Evolutionary conservation across 2,113 vertebrate species (phyloP), one percentile per base, ranked within the genome.

Genomic region (Saccopteryx bilineata): DNA sequence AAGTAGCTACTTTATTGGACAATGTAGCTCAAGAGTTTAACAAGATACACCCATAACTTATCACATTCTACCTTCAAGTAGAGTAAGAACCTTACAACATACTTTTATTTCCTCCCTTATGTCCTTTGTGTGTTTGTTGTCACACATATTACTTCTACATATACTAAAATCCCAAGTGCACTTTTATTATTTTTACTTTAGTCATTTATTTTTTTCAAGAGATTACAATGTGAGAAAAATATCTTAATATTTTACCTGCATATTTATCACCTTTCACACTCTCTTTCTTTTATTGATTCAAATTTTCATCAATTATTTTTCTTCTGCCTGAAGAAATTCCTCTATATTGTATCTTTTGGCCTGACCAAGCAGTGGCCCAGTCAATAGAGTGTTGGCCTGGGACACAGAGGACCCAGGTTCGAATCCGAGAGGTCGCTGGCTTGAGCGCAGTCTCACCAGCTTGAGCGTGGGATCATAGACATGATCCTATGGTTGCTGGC

Each of bases 191-290:
- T 69, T 92, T 65, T 69, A 69, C 46, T 83, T 61, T 46, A 69
- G 69, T 60, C 15, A 39, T 66, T 86, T 91, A 39, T 81, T 50
- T 95, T 95, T 81, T 66, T 75, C 24, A 92, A 92, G 18, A 82
- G 48, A 66, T 58, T 72, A 68, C 76, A 82, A 88, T 46, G 2
- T 56, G 58, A 86, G 72, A 39, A 76, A 83, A 65, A 46, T 69
- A 52, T 66, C 39, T 65, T 65, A 21, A 63, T 72, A 69, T 63
- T 90, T 88, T 54, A 46, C 50, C 63, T 63, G 24, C 18, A 68
- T 46, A 78, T 46, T 92, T 88, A 28, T 63, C 24, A 68, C 23
- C 50, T 90, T 19, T 84, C 63, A 46, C 19, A 54, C 8, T n/a
- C 54, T 72, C 60, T 86, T 63, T 50, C 39, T 81, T 87, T 92